These are phyloP conservation scores for Dynastes maya DNA, from an alignment of 2,888 invertebrate species.

Conservation along the genomic window DNA sequence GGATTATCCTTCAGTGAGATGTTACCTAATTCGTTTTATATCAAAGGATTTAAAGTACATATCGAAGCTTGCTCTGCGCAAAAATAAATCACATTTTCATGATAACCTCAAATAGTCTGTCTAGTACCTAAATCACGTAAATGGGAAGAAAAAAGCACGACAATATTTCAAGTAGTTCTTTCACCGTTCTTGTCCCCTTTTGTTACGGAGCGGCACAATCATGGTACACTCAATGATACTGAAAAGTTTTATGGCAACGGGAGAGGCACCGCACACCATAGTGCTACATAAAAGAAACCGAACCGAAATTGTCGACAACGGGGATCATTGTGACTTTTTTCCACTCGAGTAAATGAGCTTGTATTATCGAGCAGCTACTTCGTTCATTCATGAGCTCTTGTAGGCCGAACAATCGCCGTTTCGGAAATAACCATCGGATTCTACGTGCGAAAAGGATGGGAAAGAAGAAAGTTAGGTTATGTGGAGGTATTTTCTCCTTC, in stretches of 20 bases:
- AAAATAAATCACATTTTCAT: background rate
- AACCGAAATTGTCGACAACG: conserved; percentile 17
- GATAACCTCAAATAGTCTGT: background rate
- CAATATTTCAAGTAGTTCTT: conserved; percentile 14
- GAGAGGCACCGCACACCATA: background rate
- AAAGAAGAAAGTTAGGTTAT: background rate
- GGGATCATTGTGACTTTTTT: conserved; percentile 37
- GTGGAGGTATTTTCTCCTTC: background rate
- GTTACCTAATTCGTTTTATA: no score
- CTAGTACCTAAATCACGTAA: background rate
- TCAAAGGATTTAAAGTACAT: no score
- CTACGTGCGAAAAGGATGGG: background rate
- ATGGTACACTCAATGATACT: background rate
- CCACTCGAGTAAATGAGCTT: conserved; percentile 36
- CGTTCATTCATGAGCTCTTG: conserved; percentile 14
- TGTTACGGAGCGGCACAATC: conserved; percentile 23
- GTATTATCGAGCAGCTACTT: conserved; percentile 22
- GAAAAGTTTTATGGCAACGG: conserved; percentile 17
- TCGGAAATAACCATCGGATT: conserved; percentile 5
- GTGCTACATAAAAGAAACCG: conserved; percentile 9
- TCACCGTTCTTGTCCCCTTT: background rate
- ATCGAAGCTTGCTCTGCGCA: no score
- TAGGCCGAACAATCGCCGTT: conserved; percentile 15
- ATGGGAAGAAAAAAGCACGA: background rate
- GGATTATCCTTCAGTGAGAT: no score